Evolutionary conservation across 2,797 vertebrate species (phyloP), one percentile per base, ranked within the genome.

Genomic region (Pipistrellus pipistrellus): DNA sequence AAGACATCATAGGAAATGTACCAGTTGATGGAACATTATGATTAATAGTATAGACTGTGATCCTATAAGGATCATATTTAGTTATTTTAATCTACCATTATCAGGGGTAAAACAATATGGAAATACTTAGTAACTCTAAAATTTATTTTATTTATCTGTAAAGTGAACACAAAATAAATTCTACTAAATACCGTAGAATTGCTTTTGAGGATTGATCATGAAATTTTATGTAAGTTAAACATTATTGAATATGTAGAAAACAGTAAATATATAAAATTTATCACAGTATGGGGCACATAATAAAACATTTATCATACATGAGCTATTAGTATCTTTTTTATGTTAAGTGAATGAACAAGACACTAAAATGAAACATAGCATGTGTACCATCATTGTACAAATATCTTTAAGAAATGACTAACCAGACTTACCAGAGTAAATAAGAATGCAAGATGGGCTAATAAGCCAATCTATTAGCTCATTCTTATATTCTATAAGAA

Each of bases 121-220:
- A 85, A 89, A 81, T 91, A 71, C 4, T 55, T 53, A 82, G 25
- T 10, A 2, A 75, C 35, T 80, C 66, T 86, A 68, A 78, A 95
- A 59, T 89, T 84, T 17, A 91, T 77, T 96, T 76, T 73, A 90
- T 85, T 90, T 62, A 53, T 38, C 73, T 69, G 68, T 75, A 75
- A 91, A 94, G 68, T 81, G 68, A 87, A 55, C 23, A 59, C 12
- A 81, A 30, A 88, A 84, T 75, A 59, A 92, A 44, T 21, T 4
- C 35, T 57, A 59, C n/a, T 76, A 72, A 88, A n/a, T 17, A n/a
- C n/a, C n/a, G n/a, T n/a, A 73, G 15, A 82, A 21, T 85, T 92
- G 46, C 57, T 59, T 96, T 51, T 81, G 69, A 91, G 4, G 27
- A 72, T 20, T 35, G 35, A 41, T 48, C 51, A 62, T 68, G 66